Conservation (phyloP, 2,888 invertebrate species). For the Spialia ferax region DNA sequence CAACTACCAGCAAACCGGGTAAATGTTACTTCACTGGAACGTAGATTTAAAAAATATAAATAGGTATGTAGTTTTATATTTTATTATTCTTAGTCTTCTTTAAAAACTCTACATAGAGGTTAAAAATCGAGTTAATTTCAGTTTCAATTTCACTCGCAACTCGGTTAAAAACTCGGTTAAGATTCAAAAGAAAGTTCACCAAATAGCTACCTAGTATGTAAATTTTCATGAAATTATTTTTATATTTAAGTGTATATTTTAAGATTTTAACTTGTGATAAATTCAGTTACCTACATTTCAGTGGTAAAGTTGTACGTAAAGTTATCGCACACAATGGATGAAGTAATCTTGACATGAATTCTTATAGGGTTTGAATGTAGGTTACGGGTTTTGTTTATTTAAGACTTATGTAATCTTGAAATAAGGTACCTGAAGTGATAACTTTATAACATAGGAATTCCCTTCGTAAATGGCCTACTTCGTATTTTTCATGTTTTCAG, state of each 20-base stretch:
- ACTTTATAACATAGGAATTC: slow-evolving; percentile 7
- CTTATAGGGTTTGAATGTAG: slow-evolving; percentile 12
- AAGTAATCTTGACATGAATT: slow-evolving; percentile 38
- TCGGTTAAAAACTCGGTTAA: too few relatives aligned
- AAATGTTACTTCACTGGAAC: too few relatives aligned
- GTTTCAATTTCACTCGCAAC: too few relatives aligned
- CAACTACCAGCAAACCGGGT: too few relatives aligned
- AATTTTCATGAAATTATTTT: slow-evolving; percentile 7
- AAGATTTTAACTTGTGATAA: neutral
- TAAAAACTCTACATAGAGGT: too few relatives aligned
- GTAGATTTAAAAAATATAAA: too few relatives aligned
- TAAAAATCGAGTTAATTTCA: too few relatives aligned
- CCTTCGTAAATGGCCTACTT: neutral
- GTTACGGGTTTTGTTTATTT: slow-evolving; percentile 18
- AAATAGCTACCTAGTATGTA: neutral
- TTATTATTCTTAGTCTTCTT: too few relatives aligned
- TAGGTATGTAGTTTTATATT: too few relatives aligned
- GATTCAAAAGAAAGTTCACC: neutral
- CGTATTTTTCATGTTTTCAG: neutral
- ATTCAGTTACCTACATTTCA: slow-evolving; percentile 26
- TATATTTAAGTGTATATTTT: neutral
- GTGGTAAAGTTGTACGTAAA: neutral
- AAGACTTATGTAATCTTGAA: slow-evolving; percentile 22
- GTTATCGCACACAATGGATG: slow-evolving; percentile 34
- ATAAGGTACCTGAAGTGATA: neutral